Evolutionary conservation across 2,888 invertebrate genomes (phyloP), one percentile per base, ranked within the genome.

Genomic region (Nudaria mundana): DNA sequence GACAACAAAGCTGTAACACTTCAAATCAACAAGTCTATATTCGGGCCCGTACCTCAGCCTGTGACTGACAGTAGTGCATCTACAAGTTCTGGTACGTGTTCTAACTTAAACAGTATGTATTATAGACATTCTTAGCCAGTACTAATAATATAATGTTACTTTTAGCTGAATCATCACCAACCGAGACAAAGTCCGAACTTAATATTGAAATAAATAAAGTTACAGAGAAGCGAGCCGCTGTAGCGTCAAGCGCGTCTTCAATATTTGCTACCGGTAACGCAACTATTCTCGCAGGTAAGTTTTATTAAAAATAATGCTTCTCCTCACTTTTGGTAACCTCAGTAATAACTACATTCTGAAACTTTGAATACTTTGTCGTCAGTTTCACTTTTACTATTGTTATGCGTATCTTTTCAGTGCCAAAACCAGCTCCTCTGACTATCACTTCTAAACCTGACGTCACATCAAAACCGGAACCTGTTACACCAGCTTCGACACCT

Each of bases 1-100:
- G 44, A 54, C n/a, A 23, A 54, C 2, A 81, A 75, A 52, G 68
- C 73, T 1, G 58, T 76, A 10, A 44, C 48, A 26, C 25, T 57
- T 2, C 64, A 66, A 43, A 46, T 59, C 4, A 71, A 62, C 43
- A 70, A 64, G 40, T 44, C 67, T 2, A 32, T 43, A 37, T 31
- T 47, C 15, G 43, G 55, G 6, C 34, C 52, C 16, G 41, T 62
- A 12, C 45, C 57, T 22, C 41, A 65, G 10, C 48, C 58, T n/a
- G 43, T 66, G 25, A 44, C 53, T 35, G 56, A 56, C 24, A 56
- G 43, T 28, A 51, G 48, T 40, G 34, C 48, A 32, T 14, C 47
- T 38, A 12, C 49, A 10, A 38, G 34, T 36, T 37, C 59, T 36
- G 51, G 72, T 75, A 61, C 59, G 69, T 20, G 18, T 4, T 18